Evolutionary conservation across 2,888 invertebrate species (phyloP).

Genomic region (Nasonovia ribisnigri): DNA sequence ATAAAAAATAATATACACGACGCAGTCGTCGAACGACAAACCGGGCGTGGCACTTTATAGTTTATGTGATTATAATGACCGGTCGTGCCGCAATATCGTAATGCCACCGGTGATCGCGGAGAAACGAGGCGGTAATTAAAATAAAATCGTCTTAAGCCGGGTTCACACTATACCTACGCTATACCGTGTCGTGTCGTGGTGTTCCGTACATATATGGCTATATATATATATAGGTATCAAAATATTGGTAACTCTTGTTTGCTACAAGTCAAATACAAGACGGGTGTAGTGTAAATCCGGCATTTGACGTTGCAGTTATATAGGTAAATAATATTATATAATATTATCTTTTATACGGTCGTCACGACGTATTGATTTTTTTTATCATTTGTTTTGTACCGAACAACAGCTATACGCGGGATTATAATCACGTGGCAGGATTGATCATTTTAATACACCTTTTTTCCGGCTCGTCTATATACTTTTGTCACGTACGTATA

Average conservation of each 20-base stretch:
- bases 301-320: not conserved
- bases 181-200: not conserved
- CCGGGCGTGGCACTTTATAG: slow-evolving; percentile 12
- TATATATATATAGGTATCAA: not conserved
- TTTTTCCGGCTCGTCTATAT: not conserved
- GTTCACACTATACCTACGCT: not conserved
- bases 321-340: too few species aligned
- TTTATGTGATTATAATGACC: slow-evolving; percentile 17
- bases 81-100: not conserved
- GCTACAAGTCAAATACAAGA: not conserved
- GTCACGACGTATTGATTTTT: not conserved
- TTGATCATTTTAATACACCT: not conserved
- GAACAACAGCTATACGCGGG: not conserved
- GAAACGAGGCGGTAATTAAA: not conserved
- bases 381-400: not conserved
- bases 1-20: not conserved
- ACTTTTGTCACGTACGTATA: not conserved
- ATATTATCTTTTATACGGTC: not conserved
- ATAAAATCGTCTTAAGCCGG: not conserved
- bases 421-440: not conserved
- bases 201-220: not conserved
- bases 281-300: not conserved
- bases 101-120: not conserved
- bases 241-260: not conserved
- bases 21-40: not conserved